phyloP scores from a whole-genome alignment of 2,797 vertebrate species.

The Gadopsis marmoratus region DNA sequence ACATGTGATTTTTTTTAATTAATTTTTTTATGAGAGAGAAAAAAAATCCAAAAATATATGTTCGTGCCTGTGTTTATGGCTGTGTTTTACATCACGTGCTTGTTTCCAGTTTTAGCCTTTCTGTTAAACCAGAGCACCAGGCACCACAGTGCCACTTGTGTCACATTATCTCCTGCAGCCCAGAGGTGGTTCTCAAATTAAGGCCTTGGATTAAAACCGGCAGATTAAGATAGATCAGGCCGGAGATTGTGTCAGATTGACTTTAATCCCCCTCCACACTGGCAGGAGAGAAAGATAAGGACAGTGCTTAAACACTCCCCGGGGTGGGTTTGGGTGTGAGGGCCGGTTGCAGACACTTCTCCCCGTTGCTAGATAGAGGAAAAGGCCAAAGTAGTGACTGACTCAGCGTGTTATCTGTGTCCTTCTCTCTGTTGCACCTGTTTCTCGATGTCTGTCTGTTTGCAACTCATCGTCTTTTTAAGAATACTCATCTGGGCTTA shows the following conservation, averaged over 20 bases:
- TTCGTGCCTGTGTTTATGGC: neutral
- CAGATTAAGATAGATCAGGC: constrained; percentile 85
- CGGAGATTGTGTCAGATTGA: constrained; percentile 83
- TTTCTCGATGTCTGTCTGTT: constrained; percentile 2
- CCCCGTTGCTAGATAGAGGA: constrained; percentile 43
- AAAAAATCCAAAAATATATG: neutral
- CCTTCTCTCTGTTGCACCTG: constrained; percentile 20
- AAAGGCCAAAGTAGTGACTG: constrained; percentile 41
- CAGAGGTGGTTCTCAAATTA: constrained; percentile 83
- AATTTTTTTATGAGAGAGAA: neutral
- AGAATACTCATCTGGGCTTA: neutral
- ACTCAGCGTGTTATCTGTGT: constrained; percentile 23
- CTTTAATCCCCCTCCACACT: constrained; percentile 78
- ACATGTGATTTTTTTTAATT: neutral
- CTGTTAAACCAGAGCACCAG: constrained; percentile 52
- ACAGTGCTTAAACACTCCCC: constrained; percentile 60
- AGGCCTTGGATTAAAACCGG: constrained; percentile 75
- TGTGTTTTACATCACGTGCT: constrained; percentile 37
- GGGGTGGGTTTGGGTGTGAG: constrained; percentile 47
- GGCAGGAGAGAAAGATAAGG: constrained; percentile 60
- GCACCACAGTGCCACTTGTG: constrained; percentile 44
- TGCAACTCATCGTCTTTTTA: neutral
- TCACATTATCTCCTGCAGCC: constrained; percentile 74
- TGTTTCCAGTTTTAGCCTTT: constrained; percentile 44
- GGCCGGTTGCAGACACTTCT: constrained; percentile 45